Base-by-base conservation (phyloP, 2,113 vertebrate genomes). In the Ondatra zibethicus region DNA sequence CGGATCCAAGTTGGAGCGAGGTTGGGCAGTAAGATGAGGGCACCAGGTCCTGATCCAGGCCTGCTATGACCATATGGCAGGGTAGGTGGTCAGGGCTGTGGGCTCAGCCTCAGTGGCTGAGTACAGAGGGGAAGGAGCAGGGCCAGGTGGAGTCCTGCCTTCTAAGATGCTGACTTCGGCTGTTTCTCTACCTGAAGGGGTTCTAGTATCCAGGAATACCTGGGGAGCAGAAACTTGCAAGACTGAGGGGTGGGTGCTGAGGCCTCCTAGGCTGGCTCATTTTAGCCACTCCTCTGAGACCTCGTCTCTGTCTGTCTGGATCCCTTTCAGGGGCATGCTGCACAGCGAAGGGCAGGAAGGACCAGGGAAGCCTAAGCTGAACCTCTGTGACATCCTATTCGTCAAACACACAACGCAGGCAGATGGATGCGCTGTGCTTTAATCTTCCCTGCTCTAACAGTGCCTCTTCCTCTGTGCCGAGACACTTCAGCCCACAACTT, bases 371-470 rank as follows among this genome's bases (percentile, higher is more conserved):
- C 29, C 66, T 36, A 19, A 21, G 36, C 90, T 10, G 39, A 47
- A 8, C 21, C 29, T 33, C 78, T 50, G 33, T 17, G 11, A 21
- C 33, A 47, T 47, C 61, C 23, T 72, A 4, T 16, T n/a, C 50
- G 93, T 27, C 66, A 52, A 23, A n/a, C 1, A 21, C 47, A 36
- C 42, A 33, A 6, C 16, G 4, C 3, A 65, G 70, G 1, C 4
- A 10, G 52, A 14, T 11, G 13, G 45, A 25, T 0, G 1, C 75
- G 45, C 8, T 23, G 0, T 0, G 3, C 4, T 3, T 31, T 36
- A 0, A 5, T 5, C n/a, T 7, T 4, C 0, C 50, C 11, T 78
- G n/a, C 45, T 89, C 52, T n/a, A 17, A 8, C 31, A 13, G 10
- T 19, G 9, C 8, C 25, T 45, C 3, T 84, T 75, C 39, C 39